Base-by-base conservation (phyloP, 1,140 invertebrate species). In the Helicorthomorpha holstii region DNA sequence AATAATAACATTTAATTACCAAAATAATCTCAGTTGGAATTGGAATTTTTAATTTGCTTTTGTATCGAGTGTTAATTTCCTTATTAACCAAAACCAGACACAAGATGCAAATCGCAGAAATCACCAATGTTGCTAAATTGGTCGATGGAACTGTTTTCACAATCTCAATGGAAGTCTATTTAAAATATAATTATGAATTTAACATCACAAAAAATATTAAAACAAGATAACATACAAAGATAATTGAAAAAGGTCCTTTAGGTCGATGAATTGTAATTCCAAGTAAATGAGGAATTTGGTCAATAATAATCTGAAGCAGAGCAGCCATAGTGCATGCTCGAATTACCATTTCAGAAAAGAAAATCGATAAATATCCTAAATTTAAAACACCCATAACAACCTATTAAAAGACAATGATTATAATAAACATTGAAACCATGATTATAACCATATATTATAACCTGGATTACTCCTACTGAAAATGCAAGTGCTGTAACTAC, bases 131-230 rank as follows among this genome's bases (percentile, higher is more conserved):
- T 0, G 76, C 71, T 50, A 70, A 61, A 66, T 87, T 88, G 1
- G 76, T 61, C 27, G 72, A 62, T 0, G 73, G 63, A 16, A 88
- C 62, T 46, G 75, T 71, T 26, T 72, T 71, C 21, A 74, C 63
- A 24, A 85, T 67, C 59, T 81, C 80, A 22, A 76, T 66, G 21
- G 82, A 74, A 10, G 78, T 83, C 82, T 86, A 69, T n/a, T n/a
- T n/a, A n/a, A n/a, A 4, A 52, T n/a, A 23, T 16, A 44, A 34
- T 7, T 7, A 16, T 34, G 7, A 34, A 34, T 7, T 7, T 34
- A 34, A 34, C n/a, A n/a, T n/a, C n/a, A n/a, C n/a, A n/a, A n/a
- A n/a, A n/a, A n/a, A n/a, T n/a, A n/a, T n/a, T n/a, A n/a, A n/a
- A n/a, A n/a, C n/a, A n/a, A n/a, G n/a, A n/a, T n/a, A n/a, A 34